Evolutionary conservation across 2,113 vertebrate species (phyloP), one percentile per base, ranked within the genome.

Genomic region (Scolopax mira): DNA sequence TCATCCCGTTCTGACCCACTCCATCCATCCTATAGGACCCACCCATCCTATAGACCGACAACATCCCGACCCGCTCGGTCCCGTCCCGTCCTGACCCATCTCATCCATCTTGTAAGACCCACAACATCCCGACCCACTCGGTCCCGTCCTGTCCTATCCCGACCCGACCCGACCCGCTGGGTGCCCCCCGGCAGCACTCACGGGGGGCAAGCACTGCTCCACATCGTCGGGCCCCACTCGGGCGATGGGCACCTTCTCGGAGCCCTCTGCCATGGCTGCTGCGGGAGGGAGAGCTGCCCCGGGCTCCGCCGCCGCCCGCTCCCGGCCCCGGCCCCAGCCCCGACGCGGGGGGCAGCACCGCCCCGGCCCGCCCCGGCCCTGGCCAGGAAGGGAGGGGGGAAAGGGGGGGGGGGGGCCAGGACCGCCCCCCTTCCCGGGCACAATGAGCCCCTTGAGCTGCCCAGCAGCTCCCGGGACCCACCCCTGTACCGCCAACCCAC

Each of bases 181-280:
- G 25, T 16, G 46, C 75, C 61, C 6, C 49, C 60, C 57, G 14
- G 35, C 72, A 46, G 73, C 91, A 98, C 99, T 98, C 98, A 99
- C 99, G 79, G 97, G 98, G 49, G 98, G 98, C 48, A 97, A 94
- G 79, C 97, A 96, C 81, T 95, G 97, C 90, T 99, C 98, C 73
- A 97, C 91, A 89, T 98, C 98, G 12, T 98, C 98, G 52, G 98
- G 98, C 86, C 98, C 98, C 71, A 81, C 97, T 79, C 96, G 91
- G 75, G 97, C 96, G 87, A 98, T 98, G 79, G 98, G 98, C 84
- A 97, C 96, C 97, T 99, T 98, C 91, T 98, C 98, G 62, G 96
- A 97, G 49, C 79, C 96, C 81, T 97, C 98, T 58, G 92, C 96
- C 98, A 98, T 99, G 95, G 96, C 96, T 97, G 95, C 77, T 3